Conservation (phyloP, 2,113 vertebrate species). For the Gobio gobio region DNA sequence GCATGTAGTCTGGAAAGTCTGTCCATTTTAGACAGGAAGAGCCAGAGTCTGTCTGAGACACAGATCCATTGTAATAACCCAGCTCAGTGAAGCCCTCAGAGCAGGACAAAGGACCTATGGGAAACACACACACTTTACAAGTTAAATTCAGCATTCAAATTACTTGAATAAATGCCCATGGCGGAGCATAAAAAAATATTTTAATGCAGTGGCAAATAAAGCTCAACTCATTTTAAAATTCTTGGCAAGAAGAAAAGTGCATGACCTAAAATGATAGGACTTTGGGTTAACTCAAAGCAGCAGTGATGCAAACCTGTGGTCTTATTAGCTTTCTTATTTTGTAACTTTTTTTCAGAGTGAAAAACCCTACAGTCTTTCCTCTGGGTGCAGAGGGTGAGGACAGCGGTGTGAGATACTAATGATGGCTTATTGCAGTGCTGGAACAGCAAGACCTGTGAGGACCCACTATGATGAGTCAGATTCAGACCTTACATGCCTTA, state of each 20-base stretch:
- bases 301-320: not conserved
- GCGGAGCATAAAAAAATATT: not conserved
- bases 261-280: not conserved
- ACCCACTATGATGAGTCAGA: constrained; percentile 39
- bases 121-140: constrained; percentile 19
- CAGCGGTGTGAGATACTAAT: constrained; percentile 40
- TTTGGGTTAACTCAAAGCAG: not conserved
- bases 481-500: not conserved
- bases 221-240: not conserved
- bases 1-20: constrained; percentile 84
- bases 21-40: constrained; percentile 81
- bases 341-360: not conserved
- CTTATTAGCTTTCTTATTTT: constrained; percentile 19
- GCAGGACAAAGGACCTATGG: constrained; percentile 70
- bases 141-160: not conserved
- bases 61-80: constrained; percentile 81
- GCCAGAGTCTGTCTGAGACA: constrained; percentile 76
- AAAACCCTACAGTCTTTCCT: constrained; percentile 17
- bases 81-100: constrained; percentile 65
- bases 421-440: constrained; percentile 28
- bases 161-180: not conserved
- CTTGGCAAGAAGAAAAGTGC: not conserved
- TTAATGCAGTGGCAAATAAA: constrained; percentile 1
- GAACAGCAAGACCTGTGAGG: not conserved
- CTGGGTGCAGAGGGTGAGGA: not conserved